These are phyloP conservation scores for Chrysolina americana DNA, from an alignment of 2,888 invertebrate species.

Conservation along the genomic window DNA sequence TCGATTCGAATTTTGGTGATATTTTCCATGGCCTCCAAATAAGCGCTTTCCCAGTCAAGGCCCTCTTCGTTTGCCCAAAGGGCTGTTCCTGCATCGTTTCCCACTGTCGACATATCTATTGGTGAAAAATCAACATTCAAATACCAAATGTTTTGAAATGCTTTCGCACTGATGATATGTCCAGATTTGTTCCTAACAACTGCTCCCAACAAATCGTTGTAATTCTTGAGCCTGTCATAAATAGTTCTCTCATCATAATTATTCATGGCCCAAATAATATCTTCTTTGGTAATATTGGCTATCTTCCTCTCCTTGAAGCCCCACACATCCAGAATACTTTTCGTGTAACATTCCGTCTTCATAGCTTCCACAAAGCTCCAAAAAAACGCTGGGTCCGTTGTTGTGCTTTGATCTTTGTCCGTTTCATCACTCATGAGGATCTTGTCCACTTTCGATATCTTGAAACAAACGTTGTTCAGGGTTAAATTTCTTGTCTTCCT, in stretches of 20 bases:
- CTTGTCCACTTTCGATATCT: constrained; percentile 64
- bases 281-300: constrained; percentile 72
- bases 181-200: constrained; percentile 74
- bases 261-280: constrained; percentile 77
- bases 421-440: constrained; percentile 48
- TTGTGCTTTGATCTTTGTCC: constrained; percentile 72
- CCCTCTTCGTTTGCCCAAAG: constrained; percentile 77
- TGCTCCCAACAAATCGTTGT: constrained; percentile 76
- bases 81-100: constrained; percentile 82
- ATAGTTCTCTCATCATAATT: constrained; percentile 74
- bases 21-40: constrained; percentile 67
- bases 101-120: constrained; percentile 77
- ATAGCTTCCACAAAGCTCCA: constrained; percentile 77
- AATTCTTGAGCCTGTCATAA: constrained; percentile 78
- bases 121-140: constrained; percentile 78
- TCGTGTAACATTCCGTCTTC: constrained; percentile 75
- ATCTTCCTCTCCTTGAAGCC: constrained; percentile 74
- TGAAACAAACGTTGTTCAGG: constrained; percentile 72
- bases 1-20: constrained; percentile 64
- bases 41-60: constrained; percentile 76
- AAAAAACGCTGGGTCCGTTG: constrained; percentile 74
- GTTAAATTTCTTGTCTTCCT: constrained; percentile 57
- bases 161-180: constrained; percentile 76
- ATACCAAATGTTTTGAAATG: constrained; percentile 77
- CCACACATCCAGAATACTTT: constrained; percentile 82